A percentile compares a stretch with the other conserved stretches of the same genome.
These are phyloP conservation scores for Torymus auratus DNA, from an alignment of 2,888 invertebrate genomes.

Conservation along the genomic window DNA sequence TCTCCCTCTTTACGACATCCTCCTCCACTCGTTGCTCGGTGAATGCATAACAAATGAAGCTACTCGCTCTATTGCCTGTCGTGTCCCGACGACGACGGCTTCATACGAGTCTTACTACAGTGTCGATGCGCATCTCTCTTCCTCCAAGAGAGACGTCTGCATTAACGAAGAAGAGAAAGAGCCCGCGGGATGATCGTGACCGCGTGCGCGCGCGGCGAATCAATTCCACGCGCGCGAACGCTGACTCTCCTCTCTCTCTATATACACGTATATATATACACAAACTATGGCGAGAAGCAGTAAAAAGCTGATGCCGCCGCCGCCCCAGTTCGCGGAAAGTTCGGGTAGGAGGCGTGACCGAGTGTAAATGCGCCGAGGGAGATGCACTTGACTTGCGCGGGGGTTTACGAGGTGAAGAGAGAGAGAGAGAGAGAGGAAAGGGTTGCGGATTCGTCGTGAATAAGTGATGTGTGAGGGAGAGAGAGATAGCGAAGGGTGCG, in stretches of 20 bases:
- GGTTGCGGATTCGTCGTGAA: too few species aligned
- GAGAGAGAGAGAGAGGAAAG: not conserved
- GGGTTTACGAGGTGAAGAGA: not conserved
- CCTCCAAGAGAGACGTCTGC: slow-evolving; percentile 11
- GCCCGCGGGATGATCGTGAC: slow-evolving; percentile 31
- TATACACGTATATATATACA: too few species aligned
- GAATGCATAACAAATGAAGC: too few species aligned
- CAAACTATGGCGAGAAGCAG: not conserved
- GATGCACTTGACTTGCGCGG: too few species aligned
- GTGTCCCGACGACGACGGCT: too few species aligned
- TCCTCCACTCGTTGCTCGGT: too few species aligned
- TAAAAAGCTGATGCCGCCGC: slow-evolving; percentile 4
- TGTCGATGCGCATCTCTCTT: not conserved
- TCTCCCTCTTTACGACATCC: too few species aligned
- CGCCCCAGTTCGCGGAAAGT: not conserved
- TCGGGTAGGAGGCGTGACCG: too few species aligned
- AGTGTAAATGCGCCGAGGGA: not conserved
- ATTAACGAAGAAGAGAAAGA: slow-evolving; percentile 22
- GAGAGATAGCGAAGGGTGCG: too few species aligned
- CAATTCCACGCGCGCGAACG: slow-evolving; percentile 64
- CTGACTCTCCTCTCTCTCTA: too few species aligned
- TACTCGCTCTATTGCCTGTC: too few species aligned
- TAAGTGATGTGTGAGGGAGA: too few species aligned
- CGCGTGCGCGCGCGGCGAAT: slow-evolving; percentile 62
- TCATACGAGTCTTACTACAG: not conserved